Percentiles rank a stretch among this genome's conserved stretches.
These are phyloP conservation scores for Ptyas mucosa DNA, from an alignment of 2,113 vertebrate species.

Conservation along the genomic window DNA sequence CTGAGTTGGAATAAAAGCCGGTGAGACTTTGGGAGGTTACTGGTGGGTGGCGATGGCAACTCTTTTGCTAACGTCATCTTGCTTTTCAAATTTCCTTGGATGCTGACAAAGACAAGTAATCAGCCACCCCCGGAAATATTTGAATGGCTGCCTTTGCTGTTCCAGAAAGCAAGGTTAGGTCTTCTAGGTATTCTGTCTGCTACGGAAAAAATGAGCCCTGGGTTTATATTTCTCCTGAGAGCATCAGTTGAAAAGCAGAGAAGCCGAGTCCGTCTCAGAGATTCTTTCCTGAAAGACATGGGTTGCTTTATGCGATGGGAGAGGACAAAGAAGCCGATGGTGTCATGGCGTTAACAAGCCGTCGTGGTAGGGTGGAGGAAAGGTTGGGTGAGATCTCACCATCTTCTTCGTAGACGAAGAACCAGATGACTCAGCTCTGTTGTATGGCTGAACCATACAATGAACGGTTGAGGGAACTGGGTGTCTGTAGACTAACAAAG, in stretches of 20 bases:
- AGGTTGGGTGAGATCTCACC: neutral
- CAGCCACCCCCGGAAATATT: neutral
- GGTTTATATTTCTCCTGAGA: neutral
- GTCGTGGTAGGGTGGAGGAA: too few relatives aligned
- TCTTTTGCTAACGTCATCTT: constrained; percentile 1
- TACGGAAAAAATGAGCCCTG: neutral
- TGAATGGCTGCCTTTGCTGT: neutral
- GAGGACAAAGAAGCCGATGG: neutral
- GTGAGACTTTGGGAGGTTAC: neutral
- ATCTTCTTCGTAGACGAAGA: neutral
- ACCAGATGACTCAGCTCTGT: neutral
- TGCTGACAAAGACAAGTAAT: neutral
- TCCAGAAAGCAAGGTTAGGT: neutral
- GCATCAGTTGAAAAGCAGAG: neutral
- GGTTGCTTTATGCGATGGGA: fast-evolving
- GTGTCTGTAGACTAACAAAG: neutral
- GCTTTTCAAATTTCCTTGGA: neutral
- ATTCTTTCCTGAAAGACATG: neutral
- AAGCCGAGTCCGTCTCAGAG: neutral
- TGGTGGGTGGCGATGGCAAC: neutral
- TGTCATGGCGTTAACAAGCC: too few relatives aligned
- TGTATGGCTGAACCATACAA: neutral
- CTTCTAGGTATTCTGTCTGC: neutral
- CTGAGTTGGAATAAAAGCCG: neutral
- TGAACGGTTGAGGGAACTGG: neutral